Evolutionary conservation across 1,140 invertebrate genomes (phyloP).

Genomic region (Aphidius gifuensis): DNA sequence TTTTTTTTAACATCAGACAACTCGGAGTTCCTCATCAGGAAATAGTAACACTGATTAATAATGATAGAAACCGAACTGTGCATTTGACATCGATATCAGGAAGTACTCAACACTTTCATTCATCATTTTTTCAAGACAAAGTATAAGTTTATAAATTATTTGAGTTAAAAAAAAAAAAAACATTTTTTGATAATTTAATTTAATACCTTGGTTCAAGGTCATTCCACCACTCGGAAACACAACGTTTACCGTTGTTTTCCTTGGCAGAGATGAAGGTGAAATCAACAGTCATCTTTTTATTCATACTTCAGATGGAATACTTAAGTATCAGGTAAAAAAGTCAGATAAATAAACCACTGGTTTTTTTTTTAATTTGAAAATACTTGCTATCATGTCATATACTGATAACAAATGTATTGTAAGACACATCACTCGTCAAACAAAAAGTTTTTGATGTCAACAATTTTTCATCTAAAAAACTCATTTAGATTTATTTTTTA

Average conservation of each 20-base stretch:
- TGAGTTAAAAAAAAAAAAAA: constrained; percentile 30
- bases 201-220: constrained; percentile 57
- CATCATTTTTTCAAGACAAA: constrained; percentile 89
- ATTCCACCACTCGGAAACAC: constrained; percentile 88
- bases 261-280: constrained; percentile 84
- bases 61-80: constrained; percentile 71
- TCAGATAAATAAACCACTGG: no score
- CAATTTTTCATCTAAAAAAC: no score
- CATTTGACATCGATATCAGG: constrained; percentile 85
- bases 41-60: constrained; percentile 77
- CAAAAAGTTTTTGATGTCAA: no score
- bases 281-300: constrained; percentile 87
- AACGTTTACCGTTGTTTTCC: constrained; percentile 92
- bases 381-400: no score
- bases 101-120: constrained; percentile 84
- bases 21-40: constrained; percentile 79
- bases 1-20: constrained; percentile 59
- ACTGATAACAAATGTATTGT: no score
- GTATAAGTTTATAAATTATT: constrained; percentile 50
- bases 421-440: no score
- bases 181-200: constrained; percentile 92
- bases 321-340: constrained; percentile 70
- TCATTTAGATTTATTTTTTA: no score
- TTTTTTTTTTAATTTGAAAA: no score
- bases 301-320: constrained; percentile 86